Conservation (phyloP, 92 coral and sea anemone species). For the Montipora capitata region DNA sequence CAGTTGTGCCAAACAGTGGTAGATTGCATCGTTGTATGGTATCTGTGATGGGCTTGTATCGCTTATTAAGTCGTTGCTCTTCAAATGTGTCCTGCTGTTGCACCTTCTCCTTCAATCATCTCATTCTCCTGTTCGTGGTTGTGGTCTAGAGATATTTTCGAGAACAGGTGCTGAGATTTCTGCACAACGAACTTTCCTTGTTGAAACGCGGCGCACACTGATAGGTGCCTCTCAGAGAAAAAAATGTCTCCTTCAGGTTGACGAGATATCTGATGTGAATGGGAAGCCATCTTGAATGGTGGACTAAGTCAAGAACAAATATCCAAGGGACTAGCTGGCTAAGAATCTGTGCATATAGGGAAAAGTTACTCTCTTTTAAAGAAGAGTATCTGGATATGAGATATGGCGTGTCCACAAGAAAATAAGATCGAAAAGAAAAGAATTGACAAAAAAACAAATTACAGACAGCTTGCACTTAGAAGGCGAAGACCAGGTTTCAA, state of each 20-base stretch:
- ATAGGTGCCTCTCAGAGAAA: constrained; percentile 30
- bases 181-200: constrained; percentile 58
- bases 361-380: constrained; percentile 42
- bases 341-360: constrained; percentile 49
- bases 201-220: constrained; percentile 29
- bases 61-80: constrained; percentile 51
- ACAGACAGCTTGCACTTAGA: too few species aligned
- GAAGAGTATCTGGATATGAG: not conserved
- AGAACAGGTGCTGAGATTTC: constrained; percentile 17
- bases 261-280: constrained; percentile 54
- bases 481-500: too few species aligned
- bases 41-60: constrained; percentile 45
- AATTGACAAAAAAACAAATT: too few species aligned
- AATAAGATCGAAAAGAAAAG: too few species aligned
- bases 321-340: constrained; percentile 57
- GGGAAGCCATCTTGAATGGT: constrained; percentile 59
- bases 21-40: constrained; percentile 47
- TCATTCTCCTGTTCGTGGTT: constrained; percentile 45
- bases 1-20: constrained; percentile 46
- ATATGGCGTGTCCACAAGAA: too few species aligned
- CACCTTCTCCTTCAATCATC: constrained; percentile 54
- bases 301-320: constrained; percentile 42
- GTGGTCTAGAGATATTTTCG: constrained; percentile 44
- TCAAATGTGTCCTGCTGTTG: constrained; percentile 43
- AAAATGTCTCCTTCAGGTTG: not conserved